These are phyloP conservation scores for Limosa lapponica DNA, from an alignment of 2,797 vertebrate species.

Conservation along the genomic window DNA sequence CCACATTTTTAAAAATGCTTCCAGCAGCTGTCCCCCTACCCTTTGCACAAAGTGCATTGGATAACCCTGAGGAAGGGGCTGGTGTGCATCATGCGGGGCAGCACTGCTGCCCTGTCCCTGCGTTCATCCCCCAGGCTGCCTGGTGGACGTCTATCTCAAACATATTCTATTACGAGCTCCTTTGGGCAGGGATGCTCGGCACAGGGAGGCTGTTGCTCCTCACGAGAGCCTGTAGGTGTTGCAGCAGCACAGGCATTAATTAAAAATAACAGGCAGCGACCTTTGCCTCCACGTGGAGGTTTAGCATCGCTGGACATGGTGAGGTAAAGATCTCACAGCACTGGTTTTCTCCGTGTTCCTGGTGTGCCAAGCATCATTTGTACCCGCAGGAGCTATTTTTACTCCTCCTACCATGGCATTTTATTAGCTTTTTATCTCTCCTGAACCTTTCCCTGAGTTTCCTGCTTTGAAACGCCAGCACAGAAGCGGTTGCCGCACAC, in stretches of 20 bases:
- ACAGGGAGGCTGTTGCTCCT: neutral
- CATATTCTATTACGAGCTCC: accelerated
- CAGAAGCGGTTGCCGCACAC: accelerated
- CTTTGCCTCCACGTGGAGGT: accelerated
- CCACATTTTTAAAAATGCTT: neutral
- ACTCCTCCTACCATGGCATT: neutral
- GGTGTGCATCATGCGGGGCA: accelerated
- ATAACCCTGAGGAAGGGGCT: neutral
- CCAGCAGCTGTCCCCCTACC: neutral
- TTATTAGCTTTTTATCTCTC: neutral
- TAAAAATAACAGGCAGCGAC: neutral
- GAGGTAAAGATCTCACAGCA: neutral
- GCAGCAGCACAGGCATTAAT: neutral
- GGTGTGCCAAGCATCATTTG: neutral
- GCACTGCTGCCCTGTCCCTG: neutral
- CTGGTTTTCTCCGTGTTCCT: neutral
- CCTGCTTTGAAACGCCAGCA: neutral
- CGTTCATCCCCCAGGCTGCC: accelerated
- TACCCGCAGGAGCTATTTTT: neutral
- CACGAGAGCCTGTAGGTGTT: accelerated
- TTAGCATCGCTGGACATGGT: neutral
- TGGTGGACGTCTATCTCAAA: accelerated
- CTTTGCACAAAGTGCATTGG: neutral
- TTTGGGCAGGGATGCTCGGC: accelerated
- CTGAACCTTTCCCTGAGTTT: neutral